A percentile compares a stretch with the other conserved stretches of the same genome.
Conservation (phyloP, 2,888 invertebrate genomes). For the Volucella inanis region DNA sequence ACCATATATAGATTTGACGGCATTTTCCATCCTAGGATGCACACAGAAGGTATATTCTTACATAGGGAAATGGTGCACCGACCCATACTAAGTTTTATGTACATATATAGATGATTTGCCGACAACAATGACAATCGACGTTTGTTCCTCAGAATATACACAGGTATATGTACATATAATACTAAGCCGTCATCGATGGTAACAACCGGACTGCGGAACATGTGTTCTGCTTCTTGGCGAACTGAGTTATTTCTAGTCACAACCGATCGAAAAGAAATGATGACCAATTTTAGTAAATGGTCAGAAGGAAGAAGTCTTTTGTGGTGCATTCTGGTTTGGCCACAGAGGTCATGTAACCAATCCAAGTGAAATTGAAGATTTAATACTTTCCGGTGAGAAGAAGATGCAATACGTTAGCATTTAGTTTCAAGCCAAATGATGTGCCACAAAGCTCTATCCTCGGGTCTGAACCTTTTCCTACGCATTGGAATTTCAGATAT, state of each 20-base stretch:
- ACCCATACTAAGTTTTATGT: conserved; percentile 1
- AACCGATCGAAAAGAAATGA: conserved; percentile 57
- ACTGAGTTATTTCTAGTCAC: conserved; percentile 62
- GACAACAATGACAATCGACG: conserved; percentile 65
- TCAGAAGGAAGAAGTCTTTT: conserved; percentile 37
- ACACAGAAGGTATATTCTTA: background rate
- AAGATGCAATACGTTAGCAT: background rate
- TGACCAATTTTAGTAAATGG: conserved; percentile 62
- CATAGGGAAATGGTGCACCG: conserved; percentile 27
- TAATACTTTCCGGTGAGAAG: conserved; percentile 30
- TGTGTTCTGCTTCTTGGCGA: conserved; percentile 56
- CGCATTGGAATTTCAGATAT: too few species aligned
- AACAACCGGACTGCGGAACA: conserved; percentile 62
- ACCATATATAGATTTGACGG: conserved; percentile 72
- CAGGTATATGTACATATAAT: background rate
- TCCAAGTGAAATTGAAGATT: conserved; percentile 44
- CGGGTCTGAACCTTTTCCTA: background rate
- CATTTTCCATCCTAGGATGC: conserved; percentile 56
- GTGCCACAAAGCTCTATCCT: conserved; percentile 20
- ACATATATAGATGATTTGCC: conserved; percentile 64
- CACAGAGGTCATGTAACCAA: conserved; percentile 45
- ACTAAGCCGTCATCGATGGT: conserved; percentile 8
- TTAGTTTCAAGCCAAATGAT: background rate
- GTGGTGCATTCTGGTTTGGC: conserved; percentile 28
- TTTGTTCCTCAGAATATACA: conserved; percentile 34